Evolutionary conservation across 2,113 vertebrate species (phyloP).

Genomic region (Oreochromis aureus): DNA sequence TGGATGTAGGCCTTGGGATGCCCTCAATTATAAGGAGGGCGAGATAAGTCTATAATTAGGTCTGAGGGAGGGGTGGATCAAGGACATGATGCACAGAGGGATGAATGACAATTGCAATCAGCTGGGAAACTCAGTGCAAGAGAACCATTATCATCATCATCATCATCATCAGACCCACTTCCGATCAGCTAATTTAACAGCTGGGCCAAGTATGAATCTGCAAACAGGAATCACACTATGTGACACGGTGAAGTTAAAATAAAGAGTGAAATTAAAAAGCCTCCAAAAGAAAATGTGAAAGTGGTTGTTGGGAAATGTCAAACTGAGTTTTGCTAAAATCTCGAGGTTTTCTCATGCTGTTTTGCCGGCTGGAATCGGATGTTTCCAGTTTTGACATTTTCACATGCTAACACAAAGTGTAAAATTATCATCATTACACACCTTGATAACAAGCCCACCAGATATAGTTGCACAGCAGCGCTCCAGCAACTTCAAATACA

Average conservation of each 20-base stretch:
- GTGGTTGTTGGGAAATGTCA: background rate
- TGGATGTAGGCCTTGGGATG: constrained; percentile 65
- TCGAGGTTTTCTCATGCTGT: background rate
- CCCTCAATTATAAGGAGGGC: constrained; percentile 77
- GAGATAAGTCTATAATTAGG: constrained; percentile 67
- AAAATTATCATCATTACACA: background rate
- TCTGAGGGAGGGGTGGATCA: constrained; percentile 52
- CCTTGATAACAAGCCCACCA: background rate
- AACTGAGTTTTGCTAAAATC: background rate
- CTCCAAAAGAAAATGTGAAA: background rate
- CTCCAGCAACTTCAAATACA: background rate
- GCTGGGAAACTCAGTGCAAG: constrained; percentile 36
- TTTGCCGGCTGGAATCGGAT: background rate
- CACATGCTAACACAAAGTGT: background rate
- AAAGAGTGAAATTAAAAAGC: background rate
- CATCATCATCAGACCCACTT: constrained; percentile 42
- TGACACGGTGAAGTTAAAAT: background rate
- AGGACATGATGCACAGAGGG: constrained; percentile 57
- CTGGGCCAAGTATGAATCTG: background rate
- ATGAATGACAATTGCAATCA: constrained; percentile 59
- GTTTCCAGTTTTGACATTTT: background rate
- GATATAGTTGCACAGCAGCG: background rate
- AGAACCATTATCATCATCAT: constrained; percentile 38
- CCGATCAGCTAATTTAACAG: constrained; percentile 21
- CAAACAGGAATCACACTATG: background rate